Evolutionary conservation across 2,113 vertebrate species (phyloP), one percentile per base, ranked within the genome.

Genomic region (Toxotes chatareus): DNA sequence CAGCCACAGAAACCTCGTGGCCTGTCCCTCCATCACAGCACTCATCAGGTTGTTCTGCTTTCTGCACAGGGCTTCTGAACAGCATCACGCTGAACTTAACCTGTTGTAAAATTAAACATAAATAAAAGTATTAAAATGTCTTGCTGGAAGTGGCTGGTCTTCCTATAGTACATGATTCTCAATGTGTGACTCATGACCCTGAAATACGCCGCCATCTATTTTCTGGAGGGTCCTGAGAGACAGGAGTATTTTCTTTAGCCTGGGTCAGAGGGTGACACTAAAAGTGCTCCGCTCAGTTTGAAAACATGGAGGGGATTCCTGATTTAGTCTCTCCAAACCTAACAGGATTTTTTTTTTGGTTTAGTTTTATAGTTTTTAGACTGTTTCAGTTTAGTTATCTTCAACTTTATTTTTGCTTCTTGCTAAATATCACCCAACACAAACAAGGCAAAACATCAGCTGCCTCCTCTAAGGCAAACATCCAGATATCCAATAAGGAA

Each of bases 211-310:
- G 19, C 57, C 72, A 19, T 84, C 70, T 71, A 53, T 85, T 71
- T 83, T 76, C n/a, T 68, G 60, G 63, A 78, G 27, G 36, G 56
- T 83, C 76, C 34, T 44, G 2, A 7, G 79, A 66, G 84, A 68
- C 14, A 0, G 31, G 13, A 10, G 38, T 90, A 10, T 90, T 91
- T 90, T 79, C 79, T 84, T 83, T 76, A 82, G 59, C 63, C 40
- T 1, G 42, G 64, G 76, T 89, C 68, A 16, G 3, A 12, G 76
- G 55, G 27, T 73, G 42, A 46, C 34, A 66, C 87, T 49, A 62
- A 86, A 91, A 64, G 70, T 44, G 64, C n/a, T 38, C 23, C 1
- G 47, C 40, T 82, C 36, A 4, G 7, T 61, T 60, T 70, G 42
- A 70, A 62, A 70, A 40, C 34, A 40, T 1, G 12, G 61, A 23